phyloP scores from a whole-genome alignment of 35 echinoderm and acorn worm genomes.

The Lytechinus pictus region DNA sequence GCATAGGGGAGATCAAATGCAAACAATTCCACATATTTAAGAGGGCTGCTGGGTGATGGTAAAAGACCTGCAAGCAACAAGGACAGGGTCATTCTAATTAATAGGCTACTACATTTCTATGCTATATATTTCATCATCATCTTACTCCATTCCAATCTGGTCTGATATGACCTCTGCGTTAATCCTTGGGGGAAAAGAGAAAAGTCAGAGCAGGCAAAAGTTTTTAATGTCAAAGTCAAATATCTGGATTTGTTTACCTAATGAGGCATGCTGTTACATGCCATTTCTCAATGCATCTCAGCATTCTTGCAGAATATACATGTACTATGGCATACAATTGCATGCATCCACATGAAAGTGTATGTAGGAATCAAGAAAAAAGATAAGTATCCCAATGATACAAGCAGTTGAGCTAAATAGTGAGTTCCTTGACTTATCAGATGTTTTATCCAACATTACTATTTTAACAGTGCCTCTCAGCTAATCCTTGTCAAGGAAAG shows the following conservation, averaged over 20 bases:
- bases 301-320: not conserved
- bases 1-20: not conserved
- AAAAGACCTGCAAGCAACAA: not conserved
- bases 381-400: no score
- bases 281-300: not conserved
- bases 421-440: no score
- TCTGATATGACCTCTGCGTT: conserved; percentile 35
- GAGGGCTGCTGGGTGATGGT: not conserved
- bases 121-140: not conserved
- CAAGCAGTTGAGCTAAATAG: no score
- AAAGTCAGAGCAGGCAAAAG: conserved; percentile 34
- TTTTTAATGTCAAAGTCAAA: not conserved
- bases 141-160: conserved; percentile 47
- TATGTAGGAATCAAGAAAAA: not conserved
- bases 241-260: not conserved
- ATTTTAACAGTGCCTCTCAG: no score
- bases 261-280: not conserved
- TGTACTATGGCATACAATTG: not conserved
- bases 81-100: conserved; percentile 10
- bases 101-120: not conserved
- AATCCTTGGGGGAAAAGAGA: conserved; percentile 39
- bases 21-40: not conserved
- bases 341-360: not conserved
- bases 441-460: no score
- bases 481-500: no score